Conservation (phyloP, 2,113 vertebrate species). For the Stigmatopora nigra region DNA sequence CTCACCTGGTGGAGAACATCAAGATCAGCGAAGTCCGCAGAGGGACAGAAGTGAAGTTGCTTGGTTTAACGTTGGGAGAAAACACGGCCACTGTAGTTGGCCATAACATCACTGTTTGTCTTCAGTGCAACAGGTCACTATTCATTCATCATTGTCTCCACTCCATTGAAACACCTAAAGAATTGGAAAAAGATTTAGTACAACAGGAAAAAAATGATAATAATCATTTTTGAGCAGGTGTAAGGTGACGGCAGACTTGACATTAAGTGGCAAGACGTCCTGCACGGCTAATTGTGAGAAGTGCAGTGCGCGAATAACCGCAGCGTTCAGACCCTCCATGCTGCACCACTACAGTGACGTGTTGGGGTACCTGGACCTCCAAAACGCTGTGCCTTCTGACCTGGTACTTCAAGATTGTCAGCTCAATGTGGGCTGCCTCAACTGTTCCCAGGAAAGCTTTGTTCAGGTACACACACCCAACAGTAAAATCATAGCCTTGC, state of each 20-base stretch:
- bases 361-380: conserved; percentile 74
- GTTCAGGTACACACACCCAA: conserved; percentile 50
- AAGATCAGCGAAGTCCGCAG: conserved; percentile 59
- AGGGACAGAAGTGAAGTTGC: conserved; percentile 73
- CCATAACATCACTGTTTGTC: conserved; percentile 62
- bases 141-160: neutral
- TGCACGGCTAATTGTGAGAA: conserved; percentile 72
- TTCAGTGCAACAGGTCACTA: conserved; percentile 70
- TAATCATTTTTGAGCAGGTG: conserved; percentile 58
- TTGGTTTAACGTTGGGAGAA: conserved; percentile 70
- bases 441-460: conserved; percentile 66
- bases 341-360: conserved; percentile 71
- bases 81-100: conserved; percentile 67
- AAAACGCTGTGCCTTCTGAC: conserved; percentile 62
- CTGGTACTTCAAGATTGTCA: conserved; percentile 70
- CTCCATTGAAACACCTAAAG: neutral
- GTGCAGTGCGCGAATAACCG: conserved; percentile 66
- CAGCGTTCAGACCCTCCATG: conserved; percentile 67
- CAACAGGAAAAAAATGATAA: neutral
- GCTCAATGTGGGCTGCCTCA: conserved; percentile 65
- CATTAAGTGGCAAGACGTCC: conserved; percentile 52
- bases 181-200: neutral
- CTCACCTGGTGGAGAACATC: conserved; percentile 60
- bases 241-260: conserved; percentile 71
- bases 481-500: neutral